phyloP scores from a whole-genome alignment of 2,797 vertebrate species.

The Sebastes elongatus region DNA sequence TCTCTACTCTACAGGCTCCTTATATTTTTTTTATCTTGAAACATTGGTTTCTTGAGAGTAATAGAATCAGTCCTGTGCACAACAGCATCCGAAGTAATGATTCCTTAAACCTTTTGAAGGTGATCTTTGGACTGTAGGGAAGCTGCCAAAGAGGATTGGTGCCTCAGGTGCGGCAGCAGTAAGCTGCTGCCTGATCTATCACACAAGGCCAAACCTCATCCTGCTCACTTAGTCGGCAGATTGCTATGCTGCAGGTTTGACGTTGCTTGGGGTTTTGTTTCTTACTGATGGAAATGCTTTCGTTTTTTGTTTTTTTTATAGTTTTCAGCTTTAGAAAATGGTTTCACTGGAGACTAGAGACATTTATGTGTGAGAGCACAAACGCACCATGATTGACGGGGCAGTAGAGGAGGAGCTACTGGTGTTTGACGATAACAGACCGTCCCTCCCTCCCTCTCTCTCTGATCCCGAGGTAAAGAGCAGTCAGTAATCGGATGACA shows the following conservation, averaged over 20 bases:
- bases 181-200: constrained; percentile 32
- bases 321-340: not conserved
- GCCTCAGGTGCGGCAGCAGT: constrained; percentile 29
- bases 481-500: constrained; percentile 82
- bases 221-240: not conserved
- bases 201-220: constrained; percentile 3
- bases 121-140: constrained; percentile 56
- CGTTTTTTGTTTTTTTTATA: not conserved
- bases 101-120: constrained; percentile 49
- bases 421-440: constrained; percentile 8
- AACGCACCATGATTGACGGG: not conserved
- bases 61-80: not conserved
- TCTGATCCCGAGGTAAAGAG: constrained; percentile 75
- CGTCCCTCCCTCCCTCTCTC: constrained; percentile 31
- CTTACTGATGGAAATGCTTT: not conserved
- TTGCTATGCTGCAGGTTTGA: not conserved
- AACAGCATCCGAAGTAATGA: not conserved
- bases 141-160: constrained; percentile 59
- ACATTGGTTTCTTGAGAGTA: not conserved
- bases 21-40: not conserved
- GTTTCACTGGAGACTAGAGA: not conserved
- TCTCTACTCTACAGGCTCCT: not conserved
- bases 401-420: not conserved
- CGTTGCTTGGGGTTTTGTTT: not conserved
- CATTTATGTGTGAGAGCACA: not conserved